These are phyloP conservation scores for Alligator sinensis DNA, from an alignment of 2,113 vertebrate genomes.

Conservation along the genomic window DNA sequence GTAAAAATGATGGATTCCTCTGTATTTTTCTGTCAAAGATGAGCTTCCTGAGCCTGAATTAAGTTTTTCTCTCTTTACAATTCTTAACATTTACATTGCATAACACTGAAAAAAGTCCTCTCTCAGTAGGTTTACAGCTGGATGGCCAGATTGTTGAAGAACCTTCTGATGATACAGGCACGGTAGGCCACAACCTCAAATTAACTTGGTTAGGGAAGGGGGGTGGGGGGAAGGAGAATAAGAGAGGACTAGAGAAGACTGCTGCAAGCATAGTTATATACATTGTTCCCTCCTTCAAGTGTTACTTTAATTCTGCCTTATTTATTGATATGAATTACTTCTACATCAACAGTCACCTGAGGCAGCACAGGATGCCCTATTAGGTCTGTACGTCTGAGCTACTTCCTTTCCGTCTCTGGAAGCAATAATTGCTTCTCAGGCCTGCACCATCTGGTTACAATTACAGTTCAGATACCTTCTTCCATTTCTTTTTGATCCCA, in stretches of 20 bases:
- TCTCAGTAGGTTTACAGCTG: too few species aligned
- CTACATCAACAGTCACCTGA: not conserved
- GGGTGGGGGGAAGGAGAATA: too few species aligned
- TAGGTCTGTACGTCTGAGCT: not conserved
- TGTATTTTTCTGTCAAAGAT: not conserved
- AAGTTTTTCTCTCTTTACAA: not conserved
- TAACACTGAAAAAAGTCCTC: too few species aligned
- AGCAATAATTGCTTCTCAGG: not conserved
- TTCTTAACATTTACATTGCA: too few species aligned
- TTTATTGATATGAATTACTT: not conserved
- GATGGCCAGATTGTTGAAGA: not conserved
- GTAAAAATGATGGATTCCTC: not conserved
- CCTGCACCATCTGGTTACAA: not conserved
- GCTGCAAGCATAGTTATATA: accelerated
- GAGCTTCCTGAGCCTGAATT: not conserved
- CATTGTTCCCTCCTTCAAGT: too few species aligned
- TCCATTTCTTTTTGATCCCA: not conserved
- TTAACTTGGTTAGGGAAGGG: not conserved
- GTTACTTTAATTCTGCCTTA: not conserved
- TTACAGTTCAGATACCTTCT: not conserved
- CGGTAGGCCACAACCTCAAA: not conserved
- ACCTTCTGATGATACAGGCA: not conserved
- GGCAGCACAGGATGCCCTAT: not conserved
- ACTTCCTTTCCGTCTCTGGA: not conserved
- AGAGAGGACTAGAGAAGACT: not conserved